These are phyloP conservation scores for Hydrozoanthus tunicans DNA, from an alignment of 64 coral and sea anemone genomes.

Conservation along the genomic window DNA sequence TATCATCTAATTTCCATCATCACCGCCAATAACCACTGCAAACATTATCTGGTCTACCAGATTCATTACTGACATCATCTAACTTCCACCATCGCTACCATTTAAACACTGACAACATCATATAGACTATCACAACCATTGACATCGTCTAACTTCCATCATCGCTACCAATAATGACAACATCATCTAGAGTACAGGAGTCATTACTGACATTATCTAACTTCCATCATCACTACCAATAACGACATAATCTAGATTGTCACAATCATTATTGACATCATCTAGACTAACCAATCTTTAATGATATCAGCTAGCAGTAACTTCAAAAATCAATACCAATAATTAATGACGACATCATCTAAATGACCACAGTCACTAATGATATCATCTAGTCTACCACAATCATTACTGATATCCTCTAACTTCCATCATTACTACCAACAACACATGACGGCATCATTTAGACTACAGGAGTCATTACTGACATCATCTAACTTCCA, in stretches of 20 bases:
- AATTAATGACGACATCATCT: too few species aligned
- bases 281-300: background rate
- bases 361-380: too few species aligned
- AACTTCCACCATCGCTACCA: background rate
- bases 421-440: too few species aligned
- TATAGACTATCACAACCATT: background rate
- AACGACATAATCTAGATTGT: background rate
- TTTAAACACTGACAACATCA: background rate
- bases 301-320: too few species aligned
- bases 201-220: background rate
- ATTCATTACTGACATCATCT: too few species aligned
- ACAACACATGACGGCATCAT: too few species aligned
- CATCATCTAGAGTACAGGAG: background rate
- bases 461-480: background rate
- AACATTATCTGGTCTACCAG: too few species aligned
- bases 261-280: background rate
- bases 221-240: background rate
- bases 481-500: background rate
- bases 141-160: background rate
- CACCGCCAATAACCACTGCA: too few species aligned
- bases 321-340: too few species aligned
- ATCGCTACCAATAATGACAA: background rate
- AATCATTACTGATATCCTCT: too few species aligned
- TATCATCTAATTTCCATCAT: too few species aligned
- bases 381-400: too few species aligned